phyloP scores from a whole-genome alignment of 2,888 invertebrate genomes.

The Anorthoa munda region DNA sequence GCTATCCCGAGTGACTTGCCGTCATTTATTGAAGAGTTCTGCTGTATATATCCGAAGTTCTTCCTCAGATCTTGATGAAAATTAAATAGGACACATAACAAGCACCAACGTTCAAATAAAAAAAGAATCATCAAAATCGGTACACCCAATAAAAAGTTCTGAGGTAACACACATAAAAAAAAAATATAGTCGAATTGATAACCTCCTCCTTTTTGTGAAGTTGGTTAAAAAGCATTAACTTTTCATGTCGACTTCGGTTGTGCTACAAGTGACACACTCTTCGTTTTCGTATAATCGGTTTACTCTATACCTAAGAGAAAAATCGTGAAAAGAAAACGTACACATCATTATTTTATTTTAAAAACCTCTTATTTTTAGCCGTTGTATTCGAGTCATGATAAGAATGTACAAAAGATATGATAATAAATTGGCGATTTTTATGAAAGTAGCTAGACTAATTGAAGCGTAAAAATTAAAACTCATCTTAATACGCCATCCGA shows the following conservation, averaged over 20 bases:
- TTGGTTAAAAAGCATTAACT: neutral
- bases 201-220: too few relatives aligned
- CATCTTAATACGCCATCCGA: neutral
- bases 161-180: too few relatives aligned
- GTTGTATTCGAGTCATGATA: neutral
- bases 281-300: slow-evolving; percentile 17
- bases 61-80: too few relatives aligned
- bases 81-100: too few relatives aligned
- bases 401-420: neutral
- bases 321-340: neutral
- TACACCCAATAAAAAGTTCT: too few relatives aligned
- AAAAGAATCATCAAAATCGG: too few relatives aligned
- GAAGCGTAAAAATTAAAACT: slow-evolving; percentile 1
- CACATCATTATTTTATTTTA: neutral
- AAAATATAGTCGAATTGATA: too few relatives aligned
- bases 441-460: neutral
- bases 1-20: too few relatives aligned
- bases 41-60: too few relatives aligned
- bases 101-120: too few relatives aligned
- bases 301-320: neutral
- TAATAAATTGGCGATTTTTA: neutral
- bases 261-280: slow-evolving; percentile 1
- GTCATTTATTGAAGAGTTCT: too few relatives aligned
- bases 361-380: neutral
- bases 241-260: slow-evolving; percentile 19